Percentiles rank a stretch among this genome's conserved stretches.
phyloP scores from a whole-genome alignment of 2,888 invertebrate species.

The Cryptophagus acutangulus region DNA sequence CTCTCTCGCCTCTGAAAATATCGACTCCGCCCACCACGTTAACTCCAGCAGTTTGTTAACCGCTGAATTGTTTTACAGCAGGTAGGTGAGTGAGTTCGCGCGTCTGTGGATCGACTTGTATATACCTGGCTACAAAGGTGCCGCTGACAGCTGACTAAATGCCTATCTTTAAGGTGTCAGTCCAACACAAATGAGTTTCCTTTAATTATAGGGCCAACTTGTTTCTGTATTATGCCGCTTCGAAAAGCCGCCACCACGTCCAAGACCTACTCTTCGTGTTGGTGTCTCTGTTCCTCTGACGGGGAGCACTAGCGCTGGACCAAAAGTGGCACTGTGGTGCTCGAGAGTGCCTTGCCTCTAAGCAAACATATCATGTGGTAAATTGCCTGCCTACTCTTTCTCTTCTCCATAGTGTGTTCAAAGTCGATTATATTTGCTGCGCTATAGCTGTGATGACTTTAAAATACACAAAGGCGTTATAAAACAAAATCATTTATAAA shows the following conservation, averaged over 20 bases:
- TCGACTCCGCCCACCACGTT: constrained; percentile 43
- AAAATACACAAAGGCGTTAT: constrained; percentile 47
- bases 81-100: constrained; percentile 51
- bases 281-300: constrained; percentile 21
- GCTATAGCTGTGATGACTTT: constrained; percentile 42
- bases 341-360: constrained; percentile 46
- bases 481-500: constrained; percentile 50
- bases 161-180: constrained; percentile 51
- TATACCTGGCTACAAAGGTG: constrained; percentile 45
- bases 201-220: constrained; percentile 49
- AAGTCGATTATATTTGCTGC: constrained; percentile 35
- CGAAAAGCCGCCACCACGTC: constrained; percentile 28
- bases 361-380: constrained; percentile 50
- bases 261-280: constrained; percentile 13
- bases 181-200: constrained; percentile 50
- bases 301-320: neutral
- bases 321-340: too few species aligned
- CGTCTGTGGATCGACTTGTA: constrained; percentile 46
- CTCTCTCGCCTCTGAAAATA: constrained; percentile 43
- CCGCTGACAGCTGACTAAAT: constrained; percentile 51
- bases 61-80: constrained; percentile 46
- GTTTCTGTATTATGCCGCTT: constrained; percentile 46
- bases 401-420: constrained; percentile 32
- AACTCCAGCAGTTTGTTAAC: constrained; percentile 47
- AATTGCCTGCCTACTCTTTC: constrained; percentile 48